These are phyloP conservation scores for Hydrotaea diabolus DNA, from an alignment of 2,888 invertebrate genomes.

Conservation along the genomic window DNA sequence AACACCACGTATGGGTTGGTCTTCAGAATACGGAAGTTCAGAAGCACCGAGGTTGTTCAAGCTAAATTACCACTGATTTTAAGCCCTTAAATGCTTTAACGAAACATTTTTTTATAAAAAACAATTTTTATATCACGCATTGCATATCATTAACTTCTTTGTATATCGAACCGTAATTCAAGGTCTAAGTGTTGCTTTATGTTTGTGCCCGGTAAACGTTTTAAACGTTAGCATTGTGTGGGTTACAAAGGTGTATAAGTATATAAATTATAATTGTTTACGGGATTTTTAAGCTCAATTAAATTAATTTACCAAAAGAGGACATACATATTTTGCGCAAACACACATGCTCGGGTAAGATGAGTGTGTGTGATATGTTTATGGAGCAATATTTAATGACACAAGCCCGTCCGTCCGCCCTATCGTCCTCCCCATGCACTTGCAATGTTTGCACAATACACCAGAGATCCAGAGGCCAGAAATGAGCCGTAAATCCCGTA, in stretches of 20 bases:
- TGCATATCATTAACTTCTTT: too few species aligned
- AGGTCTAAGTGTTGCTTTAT: neutral
- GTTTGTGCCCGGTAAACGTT: constrained; percentile 47
- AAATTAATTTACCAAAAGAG: constrained; percentile 61
- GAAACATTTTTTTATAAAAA: too few species aligned
- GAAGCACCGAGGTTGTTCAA: too few species aligned
- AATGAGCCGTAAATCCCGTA: constrained; percentile 45
- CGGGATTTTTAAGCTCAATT: constrained; percentile 68
- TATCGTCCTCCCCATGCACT: constrained; percentile 39
- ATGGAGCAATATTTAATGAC: constrained; percentile 51
- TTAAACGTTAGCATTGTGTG: constrained; percentile 45
- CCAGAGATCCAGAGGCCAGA: constrained; percentile 45
- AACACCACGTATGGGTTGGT: too few species aligned
- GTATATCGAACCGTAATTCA: neutral
- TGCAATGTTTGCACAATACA: constrained; percentile 58
- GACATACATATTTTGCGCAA: neutral
- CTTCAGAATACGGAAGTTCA: too few species aligned
- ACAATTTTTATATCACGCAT: too few species aligned
- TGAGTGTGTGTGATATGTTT: neutral
- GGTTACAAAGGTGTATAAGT: constrained; percentile 43
- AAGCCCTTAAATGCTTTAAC: too few species aligned
- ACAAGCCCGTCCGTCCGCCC: neutral
- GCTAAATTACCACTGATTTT: too few species aligned
- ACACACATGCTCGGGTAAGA: neutral
- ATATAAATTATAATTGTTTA: constrained; percentile 67